Evolutionary conservation across 1,140 invertebrate species (phyloP), one percentile per base, ranked within the genome.

Genomic region (Tachypleus tridentatus): DNA sequence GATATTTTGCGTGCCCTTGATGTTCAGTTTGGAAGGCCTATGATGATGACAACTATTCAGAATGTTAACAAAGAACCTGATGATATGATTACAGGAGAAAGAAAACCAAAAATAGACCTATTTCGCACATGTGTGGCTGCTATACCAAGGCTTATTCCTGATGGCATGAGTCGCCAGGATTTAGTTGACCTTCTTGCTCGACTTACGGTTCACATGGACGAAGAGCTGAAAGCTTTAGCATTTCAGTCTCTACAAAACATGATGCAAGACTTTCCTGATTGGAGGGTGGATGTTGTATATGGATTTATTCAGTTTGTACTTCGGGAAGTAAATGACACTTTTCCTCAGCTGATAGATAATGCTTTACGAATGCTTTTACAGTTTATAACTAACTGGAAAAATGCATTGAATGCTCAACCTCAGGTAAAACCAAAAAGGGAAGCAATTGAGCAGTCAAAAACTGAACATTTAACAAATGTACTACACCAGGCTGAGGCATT

Each of bases 71-170:
- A 98, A 71, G 78, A 80, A 74, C 90, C 91, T 4, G 92, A 95
- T 71, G 95, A 98, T 75, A 89, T 98, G 82, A 87, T 98, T 49
- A 94, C 91, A 0, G 93, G 94, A 0, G 97, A 99, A 75, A 82
- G 93, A n/a, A 99, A 99, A 76, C 93, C 96, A 0, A 88, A 96
- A 74, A 93, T 99, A 67, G 97, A 99, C 80, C 78, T 99, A 65
- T 98, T 99, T 74, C 84, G 96, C 47, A 99, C 97, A 0, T 99
- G 97, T 76, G 90, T 99, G 11, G 97, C 97, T 29, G 95, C 97
- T 4, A 95, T 99, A 69, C 97, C 97, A 5, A 84, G 97, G 60
- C 78, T 99, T 5, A 93, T 99, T 69, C 97, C 97, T 0, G 96
- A 98, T 77, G 94, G 92, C 3, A 98, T 99, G 91, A 91, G 86